Evolutionary conservation across 1,140 invertebrate genomes (phyloP).

Genomic region (Zaprionus ghesquierei): DNA sequence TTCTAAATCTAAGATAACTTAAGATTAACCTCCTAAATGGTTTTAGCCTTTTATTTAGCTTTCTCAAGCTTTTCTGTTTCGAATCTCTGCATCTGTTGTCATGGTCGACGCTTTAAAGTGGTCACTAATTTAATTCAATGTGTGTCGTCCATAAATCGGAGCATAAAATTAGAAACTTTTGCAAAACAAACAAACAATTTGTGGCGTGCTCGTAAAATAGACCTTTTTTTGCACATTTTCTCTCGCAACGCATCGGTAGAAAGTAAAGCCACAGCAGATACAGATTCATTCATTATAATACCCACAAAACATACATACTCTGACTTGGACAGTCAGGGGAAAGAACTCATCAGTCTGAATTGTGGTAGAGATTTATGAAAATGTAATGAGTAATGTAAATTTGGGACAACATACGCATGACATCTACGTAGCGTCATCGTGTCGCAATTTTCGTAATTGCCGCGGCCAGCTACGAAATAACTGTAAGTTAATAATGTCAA

Average conservation of each 20-base stretch:
- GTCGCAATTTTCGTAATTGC: background rate
- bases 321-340: background rate
- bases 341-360: constrained; percentile 1
- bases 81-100: background rate
- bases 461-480: background rate
- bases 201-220: constrained; percentile 21
- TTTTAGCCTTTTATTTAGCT: background rate
- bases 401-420: constrained; percentile 10
- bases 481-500: constrained; percentile 1
- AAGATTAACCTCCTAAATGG: background rate
- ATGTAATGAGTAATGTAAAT: constrained; percentile 20
- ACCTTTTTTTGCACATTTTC: constrained; percentile 45
- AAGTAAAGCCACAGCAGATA: constrained; percentile 28
- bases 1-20: constrained; percentile 26
- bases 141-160: constrained; percentile 21
- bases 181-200: constrained; percentile 41
- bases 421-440: background rate
- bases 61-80: constrained; percentile 6
- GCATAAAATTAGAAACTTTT: constrained; percentile 49
- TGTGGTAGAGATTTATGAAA: background rate
- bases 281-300: background rate
- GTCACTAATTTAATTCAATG: constrained; percentile 33
- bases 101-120: constrained; percentile 1
- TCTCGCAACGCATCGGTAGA: constrained; percentile 15
- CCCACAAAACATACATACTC: background rate